Base-by-base conservation (phyloP, 2,888 invertebrate species). In the Nymphalis c-album region DNA sequence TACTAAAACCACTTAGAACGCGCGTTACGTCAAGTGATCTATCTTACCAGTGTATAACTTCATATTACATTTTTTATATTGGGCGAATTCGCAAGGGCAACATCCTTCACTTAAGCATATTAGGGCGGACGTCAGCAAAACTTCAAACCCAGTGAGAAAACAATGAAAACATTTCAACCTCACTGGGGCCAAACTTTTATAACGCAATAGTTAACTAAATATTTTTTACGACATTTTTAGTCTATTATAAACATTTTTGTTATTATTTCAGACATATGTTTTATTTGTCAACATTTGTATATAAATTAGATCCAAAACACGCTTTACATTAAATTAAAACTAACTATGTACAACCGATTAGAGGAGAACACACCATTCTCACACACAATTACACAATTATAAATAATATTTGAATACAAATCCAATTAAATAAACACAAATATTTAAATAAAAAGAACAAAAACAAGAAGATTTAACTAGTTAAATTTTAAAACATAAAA, bases 51-150 rank as follows among this genome's bases (percentile, higher is more conserved):
- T 63, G 58, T 61, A 58, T 63, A 64, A 63, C 63, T 55, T 63
- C 53, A 69, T 60, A 69, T 57, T 71, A 66, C 61, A 64, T 63
- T 70, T 73, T 67, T 69, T 68, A 67, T 73, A 70, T 70, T 62
- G 69, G 82, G 80, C 81, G 84, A 87, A 90, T 87, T 80, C 91
- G 74, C 91, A 74, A 75, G 91, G 90, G 91, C 78, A 83, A 87
- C 91, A 91, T 91, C 91, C 84, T 84, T 91, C 91, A 91, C 88
- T 91, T 91, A 91, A 85, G 85, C 88, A 85, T 86, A 90, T 91
- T 90, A 91, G 83, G 75, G 76, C 77, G 79, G 79, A 78, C 79
- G 80, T 80, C 80, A 78, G 53, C 53, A 17, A 55, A 90, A 91
- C 86, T 89, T 88, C 79, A 73, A 75, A 78, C 80, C 85, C 85